Conservation (phyloP, 2,113 vertebrate species). For the Macroglossus sobrinus region DNA sequence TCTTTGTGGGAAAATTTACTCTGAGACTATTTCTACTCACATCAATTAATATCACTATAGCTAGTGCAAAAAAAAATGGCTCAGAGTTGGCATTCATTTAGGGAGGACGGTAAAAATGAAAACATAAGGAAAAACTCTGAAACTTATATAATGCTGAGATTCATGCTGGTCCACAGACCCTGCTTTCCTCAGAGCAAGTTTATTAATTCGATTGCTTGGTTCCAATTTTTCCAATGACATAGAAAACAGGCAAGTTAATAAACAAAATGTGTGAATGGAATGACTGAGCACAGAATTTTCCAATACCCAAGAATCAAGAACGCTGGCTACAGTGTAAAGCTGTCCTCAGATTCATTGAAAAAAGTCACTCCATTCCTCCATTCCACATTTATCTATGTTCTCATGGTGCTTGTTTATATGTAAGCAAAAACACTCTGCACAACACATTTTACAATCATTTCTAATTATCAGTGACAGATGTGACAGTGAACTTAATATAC, state of each 20-base stretch:
- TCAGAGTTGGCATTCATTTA: neutral
- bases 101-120: neutral
- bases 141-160: neutral
- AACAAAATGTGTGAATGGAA: neutral
- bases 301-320: neutral
- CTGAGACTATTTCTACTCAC: neutral
- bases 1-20: neutral
- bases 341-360: neutral
- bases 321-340: neutral
- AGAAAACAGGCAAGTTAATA: neutral
- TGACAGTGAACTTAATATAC: neutral
- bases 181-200: neutral
- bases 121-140: neutral
- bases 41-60: neutral
- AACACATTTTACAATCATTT: neutral
- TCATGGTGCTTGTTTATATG: fast-evolving
- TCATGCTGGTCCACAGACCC: too few species aligned
- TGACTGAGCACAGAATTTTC: neutral
- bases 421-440: neutral
- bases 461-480: neutral
- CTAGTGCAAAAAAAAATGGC: neutral
- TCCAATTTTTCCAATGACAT: neutral
- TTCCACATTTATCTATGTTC: neutral
- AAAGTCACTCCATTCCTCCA: neutral
- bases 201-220: neutral